phyloP scores from a whole-genome alignment of 2,888 invertebrate species.

The Tetrapedia diversipes region DNA sequence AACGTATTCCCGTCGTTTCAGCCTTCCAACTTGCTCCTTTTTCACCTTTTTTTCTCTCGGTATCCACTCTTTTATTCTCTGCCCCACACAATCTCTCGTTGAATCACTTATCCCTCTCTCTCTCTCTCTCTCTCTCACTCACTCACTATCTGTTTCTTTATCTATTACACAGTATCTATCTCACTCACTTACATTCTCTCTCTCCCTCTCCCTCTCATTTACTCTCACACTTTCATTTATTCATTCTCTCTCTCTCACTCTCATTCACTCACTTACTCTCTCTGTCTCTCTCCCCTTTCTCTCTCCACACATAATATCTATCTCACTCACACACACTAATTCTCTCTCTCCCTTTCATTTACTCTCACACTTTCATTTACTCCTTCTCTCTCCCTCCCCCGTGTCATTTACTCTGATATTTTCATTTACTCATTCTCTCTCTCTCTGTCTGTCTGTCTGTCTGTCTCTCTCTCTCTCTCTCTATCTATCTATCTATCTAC shows the following conservation, averaged over 20 bases:
- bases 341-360: background rate
- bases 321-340: too few species aligned
- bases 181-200: background rate
- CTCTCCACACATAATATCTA: too few species aligned
- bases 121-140: background rate
- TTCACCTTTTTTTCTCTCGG: background rate
- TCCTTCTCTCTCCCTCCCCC: slow-evolving; percentile 14
- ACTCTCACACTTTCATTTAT: too few species aligned
- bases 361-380: background rate
- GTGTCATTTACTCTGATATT: too few species aligned
- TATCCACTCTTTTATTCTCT: background rate
- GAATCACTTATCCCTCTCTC: background rate
- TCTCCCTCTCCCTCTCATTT: too few species aligned
- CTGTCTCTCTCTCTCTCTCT: too few species aligned
- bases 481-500: too few species aligned
- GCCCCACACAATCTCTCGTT: too few species aligned
- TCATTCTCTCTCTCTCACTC: background rate
- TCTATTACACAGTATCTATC: too few species aligned
- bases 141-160: too few species aligned
- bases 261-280: background rate
- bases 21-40: slow-evolving; percentile 13
- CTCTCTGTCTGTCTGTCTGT: too few species aligned
- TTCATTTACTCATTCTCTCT: too few species aligned
- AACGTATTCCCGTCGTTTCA: slow-evolving; percentile 58
- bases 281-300: background rate